Evolutionary conservation across 2,888 invertebrate species (phyloP).

Genomic region (Deroplatys truncata): DNA sequence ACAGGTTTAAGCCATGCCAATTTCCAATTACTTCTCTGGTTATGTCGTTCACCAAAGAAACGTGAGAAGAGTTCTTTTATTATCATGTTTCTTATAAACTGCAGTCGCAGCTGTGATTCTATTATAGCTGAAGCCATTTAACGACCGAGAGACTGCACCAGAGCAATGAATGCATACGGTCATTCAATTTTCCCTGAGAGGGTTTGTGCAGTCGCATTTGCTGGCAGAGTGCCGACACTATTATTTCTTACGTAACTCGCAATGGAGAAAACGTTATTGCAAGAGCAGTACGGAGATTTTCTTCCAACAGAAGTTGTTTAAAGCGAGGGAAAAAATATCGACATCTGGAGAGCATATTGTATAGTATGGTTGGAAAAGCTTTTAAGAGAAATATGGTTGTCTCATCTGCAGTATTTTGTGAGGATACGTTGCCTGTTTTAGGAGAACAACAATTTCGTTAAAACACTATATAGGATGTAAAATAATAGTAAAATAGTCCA

Average conservation of each 20-base stretch:
- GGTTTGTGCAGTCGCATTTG: not conserved
- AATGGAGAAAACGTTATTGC: not conserved
- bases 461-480: no score
- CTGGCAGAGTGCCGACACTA: not conserved
- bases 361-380: no score
- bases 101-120: not conserved
- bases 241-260: not conserved
- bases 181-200: not conserved
- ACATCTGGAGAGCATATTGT: no score
- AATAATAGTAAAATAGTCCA: no score
- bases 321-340: not conserved
- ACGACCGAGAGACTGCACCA: not conserved
- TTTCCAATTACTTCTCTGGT: not conserved
- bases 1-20: not conserved
- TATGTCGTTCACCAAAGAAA: not conserved
- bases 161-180: not conserved
- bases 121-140: not conserved
- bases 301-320: not conserved
- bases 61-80: not conserved
- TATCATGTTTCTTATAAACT: not conserved
- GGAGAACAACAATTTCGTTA: no score
- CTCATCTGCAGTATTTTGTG: no score
- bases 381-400: no score
- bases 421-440: no score
- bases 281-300: not conserved